These are phyloP conservation scores for Heliocidaris erythrogramma DNA, from an alignment of 35 echinoderm and acorn worm genomes.

Conservation along the genomic window DNA sequence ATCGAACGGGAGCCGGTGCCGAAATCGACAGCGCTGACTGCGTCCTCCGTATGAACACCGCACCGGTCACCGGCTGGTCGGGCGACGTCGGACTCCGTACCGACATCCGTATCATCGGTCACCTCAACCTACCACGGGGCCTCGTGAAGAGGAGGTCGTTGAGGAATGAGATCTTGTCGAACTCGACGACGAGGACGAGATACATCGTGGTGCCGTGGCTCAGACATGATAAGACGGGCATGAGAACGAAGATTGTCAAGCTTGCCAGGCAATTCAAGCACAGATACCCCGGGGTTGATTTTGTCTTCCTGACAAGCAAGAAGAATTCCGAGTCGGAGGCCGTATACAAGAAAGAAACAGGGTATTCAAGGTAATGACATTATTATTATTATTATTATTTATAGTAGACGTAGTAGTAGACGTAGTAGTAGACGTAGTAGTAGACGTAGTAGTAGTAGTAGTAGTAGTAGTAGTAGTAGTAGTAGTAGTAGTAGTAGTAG, in stretches of 20 bases:
- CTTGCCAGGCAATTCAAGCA: conserved; percentile 62
- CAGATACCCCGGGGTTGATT: conserved; percentile 56
- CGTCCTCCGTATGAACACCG: conserved; percentile 83
- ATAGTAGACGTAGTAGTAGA: too few species aligned
- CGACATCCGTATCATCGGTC: conserved; percentile 79
- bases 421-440: conserved; percentile 7
- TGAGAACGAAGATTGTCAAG: conserved; percentile 56
- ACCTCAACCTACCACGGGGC: conserved; percentile 61
- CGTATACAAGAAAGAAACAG: too few species aligned
- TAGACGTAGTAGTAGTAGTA: neutral
- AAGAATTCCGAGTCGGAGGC: too few species aligned
- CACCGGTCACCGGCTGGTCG: conserved; percentile 68
- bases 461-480: conserved; percentile 26
- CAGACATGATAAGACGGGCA: conserved; percentile 55
- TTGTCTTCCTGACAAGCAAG: conserved; percentile 38
- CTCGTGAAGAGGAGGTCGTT: conserved; percentile 28
- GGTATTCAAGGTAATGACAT: neutral
- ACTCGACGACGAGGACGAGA: conserved; percentile 38
- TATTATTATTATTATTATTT: neutral
- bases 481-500: conserved; percentile 23
- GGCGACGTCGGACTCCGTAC: conserved; percentile 68
- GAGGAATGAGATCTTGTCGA: conserved; percentile 55
- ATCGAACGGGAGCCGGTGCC: conserved; percentile 54
- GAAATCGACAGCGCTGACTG: conserved; percentile 54
- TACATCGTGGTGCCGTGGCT: conserved; percentile 72